phyloP scores from a whole-genome alignment of 2,113 vertebrate genomes.

The Grantiella picta region DNA sequence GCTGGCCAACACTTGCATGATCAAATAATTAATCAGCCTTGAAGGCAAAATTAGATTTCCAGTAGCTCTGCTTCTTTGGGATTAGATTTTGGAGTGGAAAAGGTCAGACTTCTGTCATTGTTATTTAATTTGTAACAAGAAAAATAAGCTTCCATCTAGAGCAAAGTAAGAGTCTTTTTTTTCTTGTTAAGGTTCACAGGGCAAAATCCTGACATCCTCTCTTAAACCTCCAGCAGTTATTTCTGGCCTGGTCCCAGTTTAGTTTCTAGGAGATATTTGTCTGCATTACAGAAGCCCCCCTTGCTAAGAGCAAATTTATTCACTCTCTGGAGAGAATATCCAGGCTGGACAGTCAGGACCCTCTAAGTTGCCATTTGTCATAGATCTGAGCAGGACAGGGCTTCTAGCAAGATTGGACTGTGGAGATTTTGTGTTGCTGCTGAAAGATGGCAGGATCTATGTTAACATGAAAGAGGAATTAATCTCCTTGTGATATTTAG shows the following conservation, averaged over 20 bases:
- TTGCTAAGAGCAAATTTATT: not conserved
- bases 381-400: not conserved
- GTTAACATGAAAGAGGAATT: not conserved
- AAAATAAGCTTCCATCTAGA: conserved; percentile 13
- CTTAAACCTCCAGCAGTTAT: not conserved
- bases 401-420: not conserved
- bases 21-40: conserved; percentile 50
- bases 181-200: not conserved
- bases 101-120: conserved; percentile 34
- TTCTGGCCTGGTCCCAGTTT: not conserved
- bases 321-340: not conserved
- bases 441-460: not conserved
- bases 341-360: not conserved
- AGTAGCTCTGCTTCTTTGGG: conserved; percentile 28
- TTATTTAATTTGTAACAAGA: conserved; percentile 44
- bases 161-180: not conserved
- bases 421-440: not conserved
- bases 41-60: conserved; percentile 32
- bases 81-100: conserved; percentile 52
- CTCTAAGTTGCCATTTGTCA: not conserved
- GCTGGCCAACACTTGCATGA: not conserved
- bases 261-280: not conserved
- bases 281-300: not conserved
- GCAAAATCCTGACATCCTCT: not conserved
- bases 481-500: not conserved